Percentiles rank a stretch among this genome's conserved stretches.
Conservation (phyloP, 2,113 vertebrate genomes). For the Zonotrichia leucophrys region DNA sequence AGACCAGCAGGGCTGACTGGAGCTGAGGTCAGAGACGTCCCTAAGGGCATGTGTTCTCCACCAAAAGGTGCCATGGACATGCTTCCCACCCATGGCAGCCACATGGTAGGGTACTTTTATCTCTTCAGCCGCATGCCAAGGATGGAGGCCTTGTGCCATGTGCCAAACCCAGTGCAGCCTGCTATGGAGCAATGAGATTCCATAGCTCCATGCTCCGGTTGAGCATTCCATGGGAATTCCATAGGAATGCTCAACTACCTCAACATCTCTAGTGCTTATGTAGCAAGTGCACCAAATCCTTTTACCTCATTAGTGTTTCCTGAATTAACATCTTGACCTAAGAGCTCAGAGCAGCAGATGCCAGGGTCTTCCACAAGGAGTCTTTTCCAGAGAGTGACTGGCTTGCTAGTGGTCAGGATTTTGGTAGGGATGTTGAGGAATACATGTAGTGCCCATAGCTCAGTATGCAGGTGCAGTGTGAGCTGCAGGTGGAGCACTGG, state of each 20-base stretch:
- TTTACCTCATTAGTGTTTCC: fast-evolving
- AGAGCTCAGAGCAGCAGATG: not conserved
- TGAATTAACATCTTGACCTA: not conserved
- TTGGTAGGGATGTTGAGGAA: not conserved
- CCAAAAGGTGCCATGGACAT: too few species aligned
- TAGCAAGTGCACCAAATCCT: not conserved
- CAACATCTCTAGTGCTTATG: not conserved
- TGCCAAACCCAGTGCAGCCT: not conserved
- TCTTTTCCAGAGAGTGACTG: not conserved
- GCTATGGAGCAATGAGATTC: too few species aligned
- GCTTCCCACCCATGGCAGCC: not conserved
- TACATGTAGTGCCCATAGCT: not conserved
- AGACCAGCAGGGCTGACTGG: not conserved
- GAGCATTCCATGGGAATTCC: too few species aligned
- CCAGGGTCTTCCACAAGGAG: not conserved
- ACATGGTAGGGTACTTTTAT: fast-evolving
- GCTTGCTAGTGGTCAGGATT: not conserved
- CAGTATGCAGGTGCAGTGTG: not conserved
- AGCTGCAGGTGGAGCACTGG: not conserved
- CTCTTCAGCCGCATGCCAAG: not conserved
- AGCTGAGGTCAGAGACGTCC: not conserved
- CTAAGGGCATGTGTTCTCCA: not conserved
- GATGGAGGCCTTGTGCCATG: fast-evolving
- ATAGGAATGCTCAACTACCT: too few species aligned
- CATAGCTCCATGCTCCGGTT: too few species aligned